Evolutionary conservation across 2,888 invertebrate genomes (phyloP).

Genomic region (Hyles lineata): DNA sequence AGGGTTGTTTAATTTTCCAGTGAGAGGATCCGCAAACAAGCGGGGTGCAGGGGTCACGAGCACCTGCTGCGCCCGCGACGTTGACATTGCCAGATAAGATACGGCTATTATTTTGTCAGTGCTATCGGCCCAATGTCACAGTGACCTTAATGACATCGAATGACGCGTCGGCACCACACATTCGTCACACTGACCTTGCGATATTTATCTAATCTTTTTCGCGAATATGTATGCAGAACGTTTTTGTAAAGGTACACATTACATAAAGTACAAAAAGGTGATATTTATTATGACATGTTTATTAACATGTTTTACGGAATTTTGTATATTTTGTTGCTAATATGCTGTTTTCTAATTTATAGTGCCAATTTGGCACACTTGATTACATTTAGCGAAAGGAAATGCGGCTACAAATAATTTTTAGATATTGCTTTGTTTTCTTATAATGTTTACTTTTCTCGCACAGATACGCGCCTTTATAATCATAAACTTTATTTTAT

Average conservation of each 20-base stretch:
- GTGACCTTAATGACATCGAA: slow-evolving; percentile 83
- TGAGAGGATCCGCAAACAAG: slow-evolving; percentile 47
- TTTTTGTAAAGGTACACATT: slow-evolving; percentile 40
- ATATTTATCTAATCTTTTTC: slow-evolving; percentile 82
- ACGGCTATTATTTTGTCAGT: slow-evolving; percentile 82
- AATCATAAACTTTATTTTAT: too few species aligned
- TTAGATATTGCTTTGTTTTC: too few species aligned
- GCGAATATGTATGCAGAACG: slow-evolving; percentile 70
- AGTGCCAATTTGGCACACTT: too few species aligned
- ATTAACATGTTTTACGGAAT: not conserved
- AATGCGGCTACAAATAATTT: too few species aligned
- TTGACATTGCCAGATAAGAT: slow-evolving; percentile 83
- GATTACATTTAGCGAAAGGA: too few species aligned
- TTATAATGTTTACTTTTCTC: too few species aligned
- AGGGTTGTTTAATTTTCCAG: slow-evolving; percentile 42
- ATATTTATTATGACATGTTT: slow-evolving; percentile 11
- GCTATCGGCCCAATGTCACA: slow-evolving; percentile 83
- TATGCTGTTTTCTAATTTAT: too few species aligned
- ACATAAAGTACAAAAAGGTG: not conserved
- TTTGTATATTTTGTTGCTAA: not conserved
- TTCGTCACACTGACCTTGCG: slow-evolving; percentile 76
- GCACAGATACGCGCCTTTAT: too few species aligned
- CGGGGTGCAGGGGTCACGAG: slow-evolving; percentile 72
- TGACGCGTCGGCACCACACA: slow-evolving; percentile 74
- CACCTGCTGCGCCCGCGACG: slow-evolving; percentile 82